Evolutionary conservation across 2,888 invertebrate species (phyloP), one percentile per base, ranked within the genome.

Genomic region (Phortica magna): DNA sequence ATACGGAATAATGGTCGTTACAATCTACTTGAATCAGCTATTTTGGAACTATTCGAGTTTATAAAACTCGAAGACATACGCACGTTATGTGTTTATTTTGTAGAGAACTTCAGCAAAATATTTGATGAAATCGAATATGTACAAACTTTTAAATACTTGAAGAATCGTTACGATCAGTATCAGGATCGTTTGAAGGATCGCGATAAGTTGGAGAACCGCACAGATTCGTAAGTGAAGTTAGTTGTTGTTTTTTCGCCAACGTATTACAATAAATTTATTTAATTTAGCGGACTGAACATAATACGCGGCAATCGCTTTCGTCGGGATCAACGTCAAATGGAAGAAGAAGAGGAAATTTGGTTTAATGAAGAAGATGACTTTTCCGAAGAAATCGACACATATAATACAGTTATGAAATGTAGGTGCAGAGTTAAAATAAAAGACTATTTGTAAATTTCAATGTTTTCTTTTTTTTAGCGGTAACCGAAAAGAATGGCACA

Each of bases 331-430:
- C 94, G 98, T 76, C 96, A 98, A 91, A 94, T 98, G 88, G 99
- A 99, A 82, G 98, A 99, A 90, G 99, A 99, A 87, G 99, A 99
- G 90, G 99, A 99, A 93, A 97, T 98, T 95, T 99, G 98, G 98
- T 99, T 99, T 92, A 98, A 98, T 90, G 98, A 98, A 88, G 99
- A 99, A 82, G 98, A 98, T 90, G 98, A 98, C 90, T 95, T 96
- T 81, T 96, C 97, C 79, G 97, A 98, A 89, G 96, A 95, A 79
- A 89, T 91, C 61, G 92, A 92, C 81, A 90, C 91, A 67, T 92
- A 92, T 78, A 91, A 90, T 79, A 91, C 89, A 81, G 91, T 91
- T 80, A 92, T 92, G 88, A 92, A 92, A 89, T 90, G 92, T 92
- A 85, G 89, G 89, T 84, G 43, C 31, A 31, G 31, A 31, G n/a